phyloP scores from a whole-genome alignment of 2,888 invertebrate genomes.

The Andrena fulva region DNA sequence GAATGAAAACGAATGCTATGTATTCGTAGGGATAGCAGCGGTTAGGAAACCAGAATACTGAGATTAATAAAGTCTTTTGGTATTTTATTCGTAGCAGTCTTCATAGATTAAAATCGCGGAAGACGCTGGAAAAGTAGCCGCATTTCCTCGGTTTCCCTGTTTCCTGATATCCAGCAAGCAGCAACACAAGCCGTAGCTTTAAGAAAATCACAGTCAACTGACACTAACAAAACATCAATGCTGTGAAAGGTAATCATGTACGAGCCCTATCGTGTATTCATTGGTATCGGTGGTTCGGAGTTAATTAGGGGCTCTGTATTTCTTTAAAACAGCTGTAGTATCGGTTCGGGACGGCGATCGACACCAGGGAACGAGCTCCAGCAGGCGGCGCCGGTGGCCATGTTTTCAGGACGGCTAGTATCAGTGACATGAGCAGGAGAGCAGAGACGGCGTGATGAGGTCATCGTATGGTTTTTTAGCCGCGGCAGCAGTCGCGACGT shows the following conservation, averaged over 20 bases:
- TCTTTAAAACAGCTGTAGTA: not conserved
- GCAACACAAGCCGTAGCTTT: too few relatives aligned
- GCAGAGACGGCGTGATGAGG: constrained; percentile 81
- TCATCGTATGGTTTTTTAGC: constrained; percentile 82
- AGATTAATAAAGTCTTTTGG: too few relatives aligned
- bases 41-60: too few relatives aligned
- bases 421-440: constrained; percentile 77
- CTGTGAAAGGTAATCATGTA: too few relatives aligned
- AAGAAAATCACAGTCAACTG: too few relatives aligned
- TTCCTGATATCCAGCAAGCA: too few relatives aligned
- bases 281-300: too few relatives aligned
- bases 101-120: not conserved
- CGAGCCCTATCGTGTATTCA: too few relatives aligned
- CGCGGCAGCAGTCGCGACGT: constrained; percentile 81
- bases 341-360: not conserved
- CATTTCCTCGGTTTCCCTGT: not conserved
- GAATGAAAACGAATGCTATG: not conserved
- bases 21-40: too few relatives aligned
- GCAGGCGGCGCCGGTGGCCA: constrained; percentile 59
- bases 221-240: too few relatives aligned
- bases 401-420: constrained; percentile 82
- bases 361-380: constrained; percentile 35
- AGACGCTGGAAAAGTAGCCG: not conserved
- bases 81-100: too few relatives aligned
- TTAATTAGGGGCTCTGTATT: too few relatives aligned